phyloP scores from a whole-genome alignment of 1,140 invertebrate genomes.

The Gyrodactylus bullatarudis region DNA sequence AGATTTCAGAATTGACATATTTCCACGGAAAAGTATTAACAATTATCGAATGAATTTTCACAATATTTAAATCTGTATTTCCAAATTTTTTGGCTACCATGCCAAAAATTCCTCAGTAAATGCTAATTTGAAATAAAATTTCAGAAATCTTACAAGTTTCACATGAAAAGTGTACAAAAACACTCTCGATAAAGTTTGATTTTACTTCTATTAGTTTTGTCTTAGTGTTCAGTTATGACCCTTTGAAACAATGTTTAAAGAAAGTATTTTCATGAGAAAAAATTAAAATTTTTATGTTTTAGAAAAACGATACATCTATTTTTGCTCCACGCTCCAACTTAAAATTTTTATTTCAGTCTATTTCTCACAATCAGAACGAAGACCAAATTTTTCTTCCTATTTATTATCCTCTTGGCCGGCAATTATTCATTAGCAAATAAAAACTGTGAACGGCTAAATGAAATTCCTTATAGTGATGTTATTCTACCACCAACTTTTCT shows the following conservation, averaged over 20 bases:
- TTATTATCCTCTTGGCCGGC: neutral
- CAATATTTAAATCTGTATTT: neutral
- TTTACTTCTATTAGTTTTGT: too few species aligned
- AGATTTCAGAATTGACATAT: neutral
- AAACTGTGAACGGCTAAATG: neutral
- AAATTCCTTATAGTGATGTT: neutral
- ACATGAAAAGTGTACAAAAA: too few species aligned
- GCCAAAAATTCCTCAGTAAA: too few species aligned
- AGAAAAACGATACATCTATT: neutral
- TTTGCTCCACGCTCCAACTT: neutral
- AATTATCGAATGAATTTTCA: neutral
- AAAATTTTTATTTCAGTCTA: neutral
- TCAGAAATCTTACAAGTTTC: too few species aligned
- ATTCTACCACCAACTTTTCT: neutral
- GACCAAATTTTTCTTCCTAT: neutral
- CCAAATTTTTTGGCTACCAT: too few species aligned
- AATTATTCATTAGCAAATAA: neutral
- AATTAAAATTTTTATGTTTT: too few species aligned
- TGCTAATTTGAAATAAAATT: too few species aligned
- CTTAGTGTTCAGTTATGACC: too few species aligned
- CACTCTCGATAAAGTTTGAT: too few species aligned
- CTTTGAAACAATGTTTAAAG: too few species aligned
- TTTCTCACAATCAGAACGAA: neutral
- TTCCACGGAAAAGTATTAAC: neutral
- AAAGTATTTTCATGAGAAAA: too few species aligned